Conservation (phyloP, 2,888 invertebrate species). For the Microctonus aethiopoides region DNA sequence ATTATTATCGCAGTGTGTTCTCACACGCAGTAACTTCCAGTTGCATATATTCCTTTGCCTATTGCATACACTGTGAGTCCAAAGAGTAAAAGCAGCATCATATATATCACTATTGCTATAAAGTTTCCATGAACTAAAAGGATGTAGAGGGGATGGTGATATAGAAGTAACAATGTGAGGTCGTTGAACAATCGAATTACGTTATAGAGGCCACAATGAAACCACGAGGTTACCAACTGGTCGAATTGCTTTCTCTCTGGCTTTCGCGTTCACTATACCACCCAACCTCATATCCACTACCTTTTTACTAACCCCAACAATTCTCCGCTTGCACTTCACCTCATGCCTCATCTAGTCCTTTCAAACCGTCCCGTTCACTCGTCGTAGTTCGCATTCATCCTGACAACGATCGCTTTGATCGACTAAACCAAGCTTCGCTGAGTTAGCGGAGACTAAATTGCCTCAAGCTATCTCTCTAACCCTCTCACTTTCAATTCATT, state of each 20-base stretch:
- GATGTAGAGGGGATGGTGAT: not conserved
- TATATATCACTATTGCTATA: constrained; percentile 38
- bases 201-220: constrained; percentile 52
- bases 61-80: not conserved
- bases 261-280: constrained; percentile 28
- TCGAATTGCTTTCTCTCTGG: constrained; percentile 50
- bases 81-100: constrained; percentile 33
- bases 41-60: not conserved
- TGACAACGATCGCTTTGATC: constrained; percentile 13
- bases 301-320: constrained; percentile 35
- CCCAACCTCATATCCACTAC: not conserved
- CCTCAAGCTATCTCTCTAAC: not conserved
- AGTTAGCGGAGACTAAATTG: constrained; percentile 1
- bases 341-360: not conserved
- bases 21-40: not conserved
- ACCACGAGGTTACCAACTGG: constrained; percentile 60
- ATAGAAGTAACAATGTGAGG: constrained; percentile 55
- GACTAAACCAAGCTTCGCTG: constrained; percentile 4
- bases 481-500: not conserved
- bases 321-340: not conserved
- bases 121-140: constrained; percentile 47
- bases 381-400: not conserved
- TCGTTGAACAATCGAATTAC: constrained; percentile 60
- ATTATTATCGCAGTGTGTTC: constrained; percentile 4
- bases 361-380: not conserved